Evolutionary conservation across 2,797 vertebrate genomes (phyloP).

Genomic region (Cossypha dichroa): DNA sequence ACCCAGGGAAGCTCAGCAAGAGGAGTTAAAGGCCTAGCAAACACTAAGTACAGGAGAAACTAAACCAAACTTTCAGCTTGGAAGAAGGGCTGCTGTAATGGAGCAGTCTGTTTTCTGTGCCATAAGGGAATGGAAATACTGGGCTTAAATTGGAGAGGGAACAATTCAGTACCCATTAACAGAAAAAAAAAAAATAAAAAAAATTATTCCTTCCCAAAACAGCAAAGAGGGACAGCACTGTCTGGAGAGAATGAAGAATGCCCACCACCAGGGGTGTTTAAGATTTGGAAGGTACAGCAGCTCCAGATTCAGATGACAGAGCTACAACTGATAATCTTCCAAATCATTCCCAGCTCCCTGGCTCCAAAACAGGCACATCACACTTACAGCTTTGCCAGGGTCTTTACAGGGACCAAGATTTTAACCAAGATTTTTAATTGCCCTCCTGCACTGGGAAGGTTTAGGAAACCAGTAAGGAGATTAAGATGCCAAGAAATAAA

Average conservation of each 20-base stretch:
- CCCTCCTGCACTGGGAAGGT: neutral
- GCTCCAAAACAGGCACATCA: rapidly evolving
- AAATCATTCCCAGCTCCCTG: neutral
- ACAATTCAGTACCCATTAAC: neutral
- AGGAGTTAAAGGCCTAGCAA: neutral
- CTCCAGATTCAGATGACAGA: neutral
- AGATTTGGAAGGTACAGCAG: neutral
- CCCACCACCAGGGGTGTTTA: neutral
- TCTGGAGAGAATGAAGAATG: neutral
- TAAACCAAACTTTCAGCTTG: neutral
- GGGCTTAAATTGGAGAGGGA: neutral
- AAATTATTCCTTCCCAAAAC: neutral
- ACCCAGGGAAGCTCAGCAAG: neutral
- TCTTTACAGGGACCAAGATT: neutral
- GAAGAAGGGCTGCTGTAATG: neutral
- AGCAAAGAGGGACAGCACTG: neutral
- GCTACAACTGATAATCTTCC: neutral
- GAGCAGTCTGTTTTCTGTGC: neutral
- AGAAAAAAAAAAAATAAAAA: neutral
- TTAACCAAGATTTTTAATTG: neutral
- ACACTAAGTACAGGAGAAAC: neutral
- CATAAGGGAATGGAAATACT: neutral
- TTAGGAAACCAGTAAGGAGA: neutral
- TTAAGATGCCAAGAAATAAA: neutral
- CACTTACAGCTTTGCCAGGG: neutral